Base-by-base conservation (phyloP, 2,113 vertebrate species). In the Aspidoscelis tigris region DNA sequence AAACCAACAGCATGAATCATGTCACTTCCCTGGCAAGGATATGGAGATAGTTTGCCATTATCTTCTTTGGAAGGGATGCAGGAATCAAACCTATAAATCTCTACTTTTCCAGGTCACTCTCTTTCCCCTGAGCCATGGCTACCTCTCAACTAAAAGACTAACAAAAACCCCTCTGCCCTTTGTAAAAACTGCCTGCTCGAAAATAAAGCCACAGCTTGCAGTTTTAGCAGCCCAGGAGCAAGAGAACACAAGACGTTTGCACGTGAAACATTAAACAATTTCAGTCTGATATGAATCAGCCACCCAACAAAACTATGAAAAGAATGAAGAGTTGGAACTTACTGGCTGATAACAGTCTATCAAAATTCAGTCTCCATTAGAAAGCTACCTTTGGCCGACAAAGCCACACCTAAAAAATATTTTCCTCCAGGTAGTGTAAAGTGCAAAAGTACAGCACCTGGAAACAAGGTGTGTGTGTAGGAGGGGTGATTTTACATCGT, bases 261-360 rank as follows among this genome's bases (percentile, higher is more conserved):
- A 55, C 39, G 21, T 76, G 9, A 71, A 7, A 33, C 70, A 26
- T 43, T 50, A 61, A 75, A 71, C 43, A 61, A 64, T 14, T 4
- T n/a, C 66, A 66, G 22, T 43, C 72, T 58, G 61, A 24, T 58
- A 39, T 55, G 7, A 85, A 73, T 69, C n/a, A 85, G 44, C 41
- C 61, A 55, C 73, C 20, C 5, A 81, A 11, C 73, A 72, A 71
- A 81, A 47, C 39, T 64, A 72, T 78, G 78, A 80, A 76, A 86
- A 81, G 64, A 76, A 85, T 69, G 72, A 44, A 33, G 64, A 24
- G 20, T 58, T 76, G 66, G 26, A 41, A 64, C 53, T 39, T 47
- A n/a, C 33, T 39, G 79, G 22, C 20, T 41, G 43, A 47, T 82
- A 47, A 26, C 43, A 26, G 55, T 21, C 21, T 39, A 21, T 47